A percentile compares a stretch with the other conserved stretches of the same genome.
Conservation (phyloP, 2,113 vertebrate species). For the Eudyptes chrysolophus region DNA sequence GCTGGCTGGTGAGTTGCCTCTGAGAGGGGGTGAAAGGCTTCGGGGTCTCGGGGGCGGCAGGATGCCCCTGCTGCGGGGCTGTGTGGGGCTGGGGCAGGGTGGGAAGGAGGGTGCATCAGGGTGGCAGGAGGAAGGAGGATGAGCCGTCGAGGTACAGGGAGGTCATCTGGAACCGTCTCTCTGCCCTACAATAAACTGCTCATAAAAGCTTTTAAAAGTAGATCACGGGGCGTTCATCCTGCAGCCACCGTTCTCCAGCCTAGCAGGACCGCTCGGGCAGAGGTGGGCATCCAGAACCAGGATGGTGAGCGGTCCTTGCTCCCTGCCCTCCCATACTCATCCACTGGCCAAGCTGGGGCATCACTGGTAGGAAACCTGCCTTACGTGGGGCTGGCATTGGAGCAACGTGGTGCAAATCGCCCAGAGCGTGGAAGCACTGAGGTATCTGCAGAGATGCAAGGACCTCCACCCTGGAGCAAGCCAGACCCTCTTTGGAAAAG, state of each 20-base stretch:
- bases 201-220: not conserved
- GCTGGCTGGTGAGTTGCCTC: not conserved
- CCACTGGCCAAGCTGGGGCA: not conserved
- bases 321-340: not conserved
- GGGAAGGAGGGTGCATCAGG: not conserved
- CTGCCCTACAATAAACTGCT: not conserved
- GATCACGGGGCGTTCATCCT: rapidly evolving
- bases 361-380: not conserved
- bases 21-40: not conserved
- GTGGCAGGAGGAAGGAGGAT: not conserved
- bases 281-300: not conserved
- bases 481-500: not conserved
- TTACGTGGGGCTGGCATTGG: not conserved
- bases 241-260: not conserved
- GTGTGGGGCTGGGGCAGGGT: too few relatives aligned
- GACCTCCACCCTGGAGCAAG: not conserved
- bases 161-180: rapidly evolving
- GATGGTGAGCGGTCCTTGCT: not conserved
- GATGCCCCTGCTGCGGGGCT: not conserved
- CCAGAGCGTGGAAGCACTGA: rapidly evolving
- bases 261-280: not conserved
- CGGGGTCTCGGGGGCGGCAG: rapidly evolving
- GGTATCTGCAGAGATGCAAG: not conserved
- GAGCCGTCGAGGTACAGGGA: not conserved
- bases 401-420: rapidly evolving